Evolutionary conservation across 1,140 invertebrate genomes (phyloP), one percentile per base, ranked within the genome.

Genomic region (Steinernema feltiae): DNA sequence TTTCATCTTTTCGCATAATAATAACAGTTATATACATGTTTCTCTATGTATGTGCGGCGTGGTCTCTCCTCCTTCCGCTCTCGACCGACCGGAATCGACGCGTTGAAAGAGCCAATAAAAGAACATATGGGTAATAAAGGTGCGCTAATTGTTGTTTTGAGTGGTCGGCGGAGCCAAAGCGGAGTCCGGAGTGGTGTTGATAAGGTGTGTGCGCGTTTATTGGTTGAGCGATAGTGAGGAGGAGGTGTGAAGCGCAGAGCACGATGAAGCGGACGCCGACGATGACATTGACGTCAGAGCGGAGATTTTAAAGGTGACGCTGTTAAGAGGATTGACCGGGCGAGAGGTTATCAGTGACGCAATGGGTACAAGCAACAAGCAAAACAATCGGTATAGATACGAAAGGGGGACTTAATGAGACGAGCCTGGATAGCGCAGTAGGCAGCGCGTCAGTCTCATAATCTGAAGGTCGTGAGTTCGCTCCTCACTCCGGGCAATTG

Each of bases 381-480:
- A n/a, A n/a, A n/a, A n/a, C n/a, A n/a, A n/a, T n/a, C n/a, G n/a
- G n/a, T n/a, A n/a, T n/a, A n/a, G n/a, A n/a, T n/a, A n/a, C n/a
- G n/a, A n/a, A n/a, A n/a, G n/a, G n/a, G n/a, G n/a, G n/a, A n/a
- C n/a, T n/a, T n/a, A n/a, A n/a, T n/a, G n/a, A n/a, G n/a, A n/a
- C n/a, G n/a, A n/a, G n/a, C n/a, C n/a, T n/a, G n/a, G n/a, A n/a
- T 93, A 90, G 92, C 92, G 92, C 92, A 93, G 92, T 92, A 91
- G 92, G 92, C 90, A 93, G 92, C 92, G 92, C 92, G 92, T 93
- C 92, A 93, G 92, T 93, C 92, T 93, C 92, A 93, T 93, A 93
- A 93, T 93, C 92, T 93, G 92, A 92, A 93, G 92, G 92, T 93
- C 92, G 92, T 93, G 92, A 93, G 92, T 93, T 93, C 92, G 92